Conservation (phyloP, 2,113 vertebrate species). For the Sitta europaea region DNA sequence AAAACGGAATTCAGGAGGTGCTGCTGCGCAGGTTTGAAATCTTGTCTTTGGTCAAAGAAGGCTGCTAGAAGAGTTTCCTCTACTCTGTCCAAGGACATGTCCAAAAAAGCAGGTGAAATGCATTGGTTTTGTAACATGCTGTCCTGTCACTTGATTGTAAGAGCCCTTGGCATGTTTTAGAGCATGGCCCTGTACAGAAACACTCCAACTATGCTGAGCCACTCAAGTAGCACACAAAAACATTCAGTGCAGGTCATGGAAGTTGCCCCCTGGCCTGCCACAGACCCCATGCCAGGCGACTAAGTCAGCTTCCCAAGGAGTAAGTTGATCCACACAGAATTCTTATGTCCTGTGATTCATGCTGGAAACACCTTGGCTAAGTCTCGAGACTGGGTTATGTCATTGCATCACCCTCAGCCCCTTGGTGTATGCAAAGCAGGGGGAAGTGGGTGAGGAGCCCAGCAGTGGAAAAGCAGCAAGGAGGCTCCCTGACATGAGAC, state of each 20-base stretch:
- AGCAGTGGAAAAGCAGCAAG: accelerated
- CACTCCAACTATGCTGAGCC: background rate
- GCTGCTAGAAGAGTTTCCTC: background rate
- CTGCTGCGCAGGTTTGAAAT: background rate
- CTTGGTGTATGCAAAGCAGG: background rate
- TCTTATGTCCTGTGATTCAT: accelerated
- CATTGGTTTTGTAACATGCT: accelerated
- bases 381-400: background rate
- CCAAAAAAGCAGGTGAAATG: accelerated
- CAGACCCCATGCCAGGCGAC: accelerated
- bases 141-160: background rate
- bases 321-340: background rate
- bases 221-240: background rate
- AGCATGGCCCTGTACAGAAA: background rate
- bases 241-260: background rate
- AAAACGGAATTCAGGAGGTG: background rate
- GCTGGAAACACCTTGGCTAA: background rate
- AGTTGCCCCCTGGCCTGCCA: background rate
- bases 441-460: background rate
- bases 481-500: accelerated
- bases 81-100: background rate
- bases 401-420: background rate
- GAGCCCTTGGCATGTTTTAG: background rate
- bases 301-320: background rate
- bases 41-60: background rate